phyloP scores from a whole-genome alignment of 2,888 invertebrate genomes.

The Conistra vaccinii region DNA sequence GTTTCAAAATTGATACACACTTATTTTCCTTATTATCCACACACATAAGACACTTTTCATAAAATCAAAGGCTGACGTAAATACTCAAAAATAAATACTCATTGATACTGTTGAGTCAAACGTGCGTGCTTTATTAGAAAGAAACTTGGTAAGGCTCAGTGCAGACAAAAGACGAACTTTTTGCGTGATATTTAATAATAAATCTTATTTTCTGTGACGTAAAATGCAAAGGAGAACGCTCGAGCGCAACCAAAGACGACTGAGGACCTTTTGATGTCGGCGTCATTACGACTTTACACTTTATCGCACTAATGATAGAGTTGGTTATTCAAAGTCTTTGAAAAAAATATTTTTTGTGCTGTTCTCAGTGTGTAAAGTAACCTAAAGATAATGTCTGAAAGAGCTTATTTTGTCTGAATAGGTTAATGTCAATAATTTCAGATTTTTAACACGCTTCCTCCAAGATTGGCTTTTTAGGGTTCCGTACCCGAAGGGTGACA shows the following conservation, averaged over 20 bases:
- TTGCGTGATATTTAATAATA: not conserved
- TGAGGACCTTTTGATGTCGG: not conserved
- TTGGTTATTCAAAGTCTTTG: not conserved
- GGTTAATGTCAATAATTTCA: conserved; percentile 18
- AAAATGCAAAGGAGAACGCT: not conserved
- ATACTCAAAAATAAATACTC: conserved; percentile 23
- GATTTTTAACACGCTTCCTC: conserved; percentile 25
- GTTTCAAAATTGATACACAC: not conserved
- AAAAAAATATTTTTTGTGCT: not conserved
- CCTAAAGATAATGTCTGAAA: conserved; percentile 5
- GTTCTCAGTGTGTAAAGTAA: not conserved
- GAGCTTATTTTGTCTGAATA: conserved; percentile 27
- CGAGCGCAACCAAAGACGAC: not conserved
- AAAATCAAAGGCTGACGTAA: not conserved
- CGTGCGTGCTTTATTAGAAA: not conserved
- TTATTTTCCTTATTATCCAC: conserved; percentile 10
- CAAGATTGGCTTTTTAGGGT: conserved; percentile 25
- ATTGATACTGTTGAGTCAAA: conserved; percentile 2
- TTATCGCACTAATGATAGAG: not conserved
- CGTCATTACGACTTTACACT: not conserved
- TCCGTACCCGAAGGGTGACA: no score
- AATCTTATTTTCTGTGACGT: not conserved
- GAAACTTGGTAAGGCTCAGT: not conserved
- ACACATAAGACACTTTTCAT: not conserved
- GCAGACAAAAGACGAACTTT: conserved; percentile 3